Evolutionary conservation across 2,113 vertebrate species (phyloP), one percentile per base, ranked within the genome.

Genomic region (Leptobrachium leishanense): DNA sequence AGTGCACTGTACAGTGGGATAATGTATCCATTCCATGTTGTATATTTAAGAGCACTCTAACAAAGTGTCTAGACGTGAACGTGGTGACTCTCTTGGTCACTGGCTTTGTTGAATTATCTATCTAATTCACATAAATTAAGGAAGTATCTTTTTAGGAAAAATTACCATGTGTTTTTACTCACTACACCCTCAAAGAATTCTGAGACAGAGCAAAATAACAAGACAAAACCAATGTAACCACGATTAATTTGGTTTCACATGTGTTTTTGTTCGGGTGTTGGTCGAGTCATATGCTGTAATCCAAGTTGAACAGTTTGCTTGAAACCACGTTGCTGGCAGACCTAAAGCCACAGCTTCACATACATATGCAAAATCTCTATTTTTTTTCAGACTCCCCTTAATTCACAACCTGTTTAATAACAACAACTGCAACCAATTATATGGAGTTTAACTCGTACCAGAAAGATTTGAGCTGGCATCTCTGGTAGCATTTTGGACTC

Each of bases 221-320:
- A 53, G 7, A 31, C 39, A 68, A 54, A 55, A 43, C 54, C 41
- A 77, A 40, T 59, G 13, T 31, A 39, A 69, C 53, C 75, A 69
- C 75, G 69, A 59, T 40, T 39, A 12, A 43, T 75, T 67, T 76
- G 75, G 50, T 10, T 68, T 20, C 2, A 68, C 41, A 62, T 69
- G 20, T 62, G 42, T 59, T 69, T 69, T 42, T 70, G n/a, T 53
- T 62, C 55, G 62, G 2, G 4, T 63, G 54, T 62, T 68, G 5
- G 46, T 59, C 10, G 42, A 41, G 40, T 68, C 12, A 8, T 65
- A 31, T 31, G 20, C 1, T 50, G 8, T 5, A 50, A 50, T 50
- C 46, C 8, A 50, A 5, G 46, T 31, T 15, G 31, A 43, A 2
- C 40, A 12, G 46, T n/a, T 40, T 68, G 9, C 10, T 31, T 10